Evolutionary conservation across 2,888 invertebrate species (phyloP).

Genomic region (Erebia palarica): DNA sequence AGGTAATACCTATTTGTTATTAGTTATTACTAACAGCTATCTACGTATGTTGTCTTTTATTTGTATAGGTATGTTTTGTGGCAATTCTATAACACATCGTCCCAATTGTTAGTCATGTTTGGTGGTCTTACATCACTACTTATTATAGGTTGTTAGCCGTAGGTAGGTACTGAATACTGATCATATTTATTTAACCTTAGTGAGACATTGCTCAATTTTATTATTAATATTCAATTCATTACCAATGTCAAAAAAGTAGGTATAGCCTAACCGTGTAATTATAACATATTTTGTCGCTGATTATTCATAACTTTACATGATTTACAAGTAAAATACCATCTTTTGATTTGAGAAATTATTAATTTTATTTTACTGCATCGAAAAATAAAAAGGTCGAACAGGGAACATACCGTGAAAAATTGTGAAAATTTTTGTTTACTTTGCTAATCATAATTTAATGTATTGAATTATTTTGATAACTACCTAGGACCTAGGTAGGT

Average conservation of each 20-base stretch:
- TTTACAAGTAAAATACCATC: too few species aligned
- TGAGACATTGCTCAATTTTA: neutral
- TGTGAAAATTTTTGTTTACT: neutral
- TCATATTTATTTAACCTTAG: neutral
- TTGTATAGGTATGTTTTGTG: slow-evolving; percentile 12
- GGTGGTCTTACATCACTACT: slow-evolving; percentile 39
- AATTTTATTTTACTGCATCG: neutral
- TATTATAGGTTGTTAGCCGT: slow-evolving; percentile 32
- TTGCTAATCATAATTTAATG: neutral
- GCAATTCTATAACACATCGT: slow-evolving; percentile 32
- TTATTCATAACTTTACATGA: too few species aligned
- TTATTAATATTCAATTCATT: neutral
- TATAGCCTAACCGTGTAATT: too few species aligned
- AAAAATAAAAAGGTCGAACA: neutral
- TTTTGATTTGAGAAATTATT: too few species aligned
- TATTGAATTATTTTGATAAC: too few species aligned
- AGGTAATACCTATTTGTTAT: neutral
- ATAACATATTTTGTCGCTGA: too few species aligned
- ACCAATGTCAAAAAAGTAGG: too few species aligned
- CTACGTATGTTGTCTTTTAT: neutral
- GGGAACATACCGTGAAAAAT: slow-evolving; percentile 2
- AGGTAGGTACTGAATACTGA: neutral
- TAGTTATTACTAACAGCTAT: slow-evolving; percentile 7
- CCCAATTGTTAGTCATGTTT: slow-evolving; percentile 36
- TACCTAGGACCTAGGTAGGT: too few species aligned